Evolutionary conservation across 2,888 invertebrate species (phyloP).

Genomic region (Dorcus hopei): DNA sequence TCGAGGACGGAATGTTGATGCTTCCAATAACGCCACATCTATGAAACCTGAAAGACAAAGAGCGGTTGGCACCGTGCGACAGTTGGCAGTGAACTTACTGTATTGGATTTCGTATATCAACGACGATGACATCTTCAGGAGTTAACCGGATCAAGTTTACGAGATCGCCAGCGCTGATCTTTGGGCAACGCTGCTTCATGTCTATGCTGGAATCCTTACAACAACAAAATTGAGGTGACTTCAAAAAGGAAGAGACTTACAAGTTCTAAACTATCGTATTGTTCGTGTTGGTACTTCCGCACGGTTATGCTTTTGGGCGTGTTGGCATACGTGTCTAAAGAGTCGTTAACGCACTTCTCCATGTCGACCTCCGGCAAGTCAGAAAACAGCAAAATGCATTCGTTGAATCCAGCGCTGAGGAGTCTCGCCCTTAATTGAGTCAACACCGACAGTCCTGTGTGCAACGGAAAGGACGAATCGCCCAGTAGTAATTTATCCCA

Average conservation of each 20-base stretch:
- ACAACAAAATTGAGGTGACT: constrained; percentile 21
- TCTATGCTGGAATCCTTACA: constrained; percentile 68
- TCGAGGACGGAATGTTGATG: constrained; percentile 84
- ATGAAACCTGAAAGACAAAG: constrained; percentile 59
- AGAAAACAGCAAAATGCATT: constrained; percentile 97
- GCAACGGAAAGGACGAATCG: constrained; percentile 89
- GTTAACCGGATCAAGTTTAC: constrained; percentile 66
- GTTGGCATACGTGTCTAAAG: constrained; percentile 77
- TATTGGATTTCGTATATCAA: constrained; percentile 67
- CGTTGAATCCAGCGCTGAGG: constrained; percentile 91
- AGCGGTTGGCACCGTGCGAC: not conserved
- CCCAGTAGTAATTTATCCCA: constrained; percentile 96
- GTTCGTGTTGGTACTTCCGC: constrained; percentile 67
- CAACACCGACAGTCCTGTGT: constrained; percentile 90
- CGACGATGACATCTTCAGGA: constrained; percentile 55
- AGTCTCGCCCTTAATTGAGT: constrained; percentile 81
- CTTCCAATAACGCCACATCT: constrained; percentile 77
- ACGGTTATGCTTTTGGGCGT: constrained; percentile 88
- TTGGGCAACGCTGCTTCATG: constrained; percentile 71
- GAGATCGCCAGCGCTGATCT: constrained; percentile 84
- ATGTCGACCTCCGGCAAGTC: constrained; percentile 97
- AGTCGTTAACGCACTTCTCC: constrained; percentile 85
- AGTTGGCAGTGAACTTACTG: constrained; percentile 49
- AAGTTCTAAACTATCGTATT: constrained; percentile 15
- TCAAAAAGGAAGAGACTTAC: constrained; percentile 10